Conservation (phyloP, 2,888 invertebrate genomes). For the Odontocerum albicorne region DNA sequence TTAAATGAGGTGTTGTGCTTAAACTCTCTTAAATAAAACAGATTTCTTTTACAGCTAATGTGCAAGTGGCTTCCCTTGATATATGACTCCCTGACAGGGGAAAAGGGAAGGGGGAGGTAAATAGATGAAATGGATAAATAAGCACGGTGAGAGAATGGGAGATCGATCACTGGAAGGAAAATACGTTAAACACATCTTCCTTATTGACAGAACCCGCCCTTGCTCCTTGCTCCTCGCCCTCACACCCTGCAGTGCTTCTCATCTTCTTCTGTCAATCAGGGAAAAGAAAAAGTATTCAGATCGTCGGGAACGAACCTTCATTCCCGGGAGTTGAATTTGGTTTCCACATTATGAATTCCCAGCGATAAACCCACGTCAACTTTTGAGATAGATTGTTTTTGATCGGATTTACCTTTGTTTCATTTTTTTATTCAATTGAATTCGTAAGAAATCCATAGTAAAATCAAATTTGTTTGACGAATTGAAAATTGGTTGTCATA, state of each 20-base stretch:
- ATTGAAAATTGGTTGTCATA: too few species aligned
- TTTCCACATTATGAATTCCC: conserved; percentile 1
- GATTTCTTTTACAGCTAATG: too few species aligned
- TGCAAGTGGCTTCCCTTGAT: not conserved
- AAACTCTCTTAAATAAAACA: too few species aligned
- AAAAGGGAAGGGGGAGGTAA: not conserved
- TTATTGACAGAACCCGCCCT: conserved; percentile 4
- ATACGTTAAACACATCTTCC: conserved; percentile 9
- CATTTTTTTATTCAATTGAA: not conserved
- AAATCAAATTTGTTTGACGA: too few species aligned
- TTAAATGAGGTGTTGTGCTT: too few species aligned
- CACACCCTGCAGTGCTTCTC: not conserved
- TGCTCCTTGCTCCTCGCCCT: not conserved
- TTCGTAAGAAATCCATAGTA: too few species aligned
- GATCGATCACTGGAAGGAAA: conserved; percentile 8
- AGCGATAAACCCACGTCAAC: conserved; percentile 3
- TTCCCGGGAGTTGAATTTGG: not conserved
- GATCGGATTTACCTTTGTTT: conserved; percentile 2
- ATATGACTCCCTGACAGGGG: not conserved
- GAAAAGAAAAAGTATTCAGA: not conserved
- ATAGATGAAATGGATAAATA: conserved; percentile 7
- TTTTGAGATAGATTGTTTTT: conserved; percentile 1
- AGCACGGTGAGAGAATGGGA: not conserved
- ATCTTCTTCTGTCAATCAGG: not conserved
- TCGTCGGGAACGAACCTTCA: not conserved